These are phyloP conservation scores for Parasteatoda tepidariorum DNA, from an alignment of 1,140 invertebrate genomes.

Conservation along the genomic window DNA sequence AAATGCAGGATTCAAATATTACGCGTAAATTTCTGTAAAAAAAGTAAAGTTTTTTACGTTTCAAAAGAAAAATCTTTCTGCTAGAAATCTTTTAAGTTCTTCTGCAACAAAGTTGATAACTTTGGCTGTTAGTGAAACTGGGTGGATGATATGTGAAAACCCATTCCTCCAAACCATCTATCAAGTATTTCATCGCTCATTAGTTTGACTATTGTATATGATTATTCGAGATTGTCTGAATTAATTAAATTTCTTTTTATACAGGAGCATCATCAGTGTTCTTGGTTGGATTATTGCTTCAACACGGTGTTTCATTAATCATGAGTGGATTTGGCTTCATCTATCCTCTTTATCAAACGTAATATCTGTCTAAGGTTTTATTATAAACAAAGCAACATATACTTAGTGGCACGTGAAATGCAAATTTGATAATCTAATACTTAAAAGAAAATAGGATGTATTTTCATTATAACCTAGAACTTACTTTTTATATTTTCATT, in stretches of 20 bases:
- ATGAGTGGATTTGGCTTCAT: conserved; percentile 11
- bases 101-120: too few relatives aligned
- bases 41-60: too few relatives aligned
- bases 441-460: not conserved
- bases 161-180: too few relatives aligned
- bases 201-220: not conserved
- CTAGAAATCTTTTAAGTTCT: too few relatives aligned
- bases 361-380: too few relatives aligned
- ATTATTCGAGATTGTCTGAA: not conserved
- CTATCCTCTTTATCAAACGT: conserved; percentile 38
- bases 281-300: not conserved
- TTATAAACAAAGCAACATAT: too few relatives aligned
- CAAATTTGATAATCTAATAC: not conserved
- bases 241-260: not conserved
- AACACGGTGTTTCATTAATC: conserved; percentile 18
- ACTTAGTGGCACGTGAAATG: not conserved
- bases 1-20: too few relatives aligned
- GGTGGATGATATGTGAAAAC: too few relatives aligned
- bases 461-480: not conserved
- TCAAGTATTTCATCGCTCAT: not conserved
- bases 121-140: too few relatives aligned
- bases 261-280: not conserved
- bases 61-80: too few relatives aligned
- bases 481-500: not conserved
- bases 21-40: too few relatives aligned